Evolutionary conservation across 2,888 invertebrate genomes (phyloP).

Genomic region (Chloromyia formosa): DNA sequence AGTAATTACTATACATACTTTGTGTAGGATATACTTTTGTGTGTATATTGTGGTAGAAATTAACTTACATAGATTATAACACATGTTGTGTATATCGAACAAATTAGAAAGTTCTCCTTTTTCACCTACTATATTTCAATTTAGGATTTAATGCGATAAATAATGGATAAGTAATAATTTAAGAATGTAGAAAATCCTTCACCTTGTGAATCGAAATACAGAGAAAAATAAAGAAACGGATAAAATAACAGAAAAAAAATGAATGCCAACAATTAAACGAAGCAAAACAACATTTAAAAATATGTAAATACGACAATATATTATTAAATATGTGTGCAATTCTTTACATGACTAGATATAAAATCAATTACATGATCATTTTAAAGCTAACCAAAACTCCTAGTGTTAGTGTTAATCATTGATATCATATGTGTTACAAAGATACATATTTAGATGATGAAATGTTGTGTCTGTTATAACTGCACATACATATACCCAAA

Average conservation of each 20-base stretch:
- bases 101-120: not conserved
- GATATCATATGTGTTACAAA: too few species aligned
- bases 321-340: constrained; percentile 42
- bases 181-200: constrained; percentile 17
- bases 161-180: not conserved
- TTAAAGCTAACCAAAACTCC: constrained; percentile 28
- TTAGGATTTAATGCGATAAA: too few species aligned
- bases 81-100: not conserved
- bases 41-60: not conserved
- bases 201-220: constrained; percentile 3
- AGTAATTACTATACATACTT: not conserved
- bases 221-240: not conserved
- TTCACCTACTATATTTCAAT: not conserved
- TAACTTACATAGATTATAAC: not conserved
- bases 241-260: constrained; percentile 22
- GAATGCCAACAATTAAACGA: constrained; percentile 24
- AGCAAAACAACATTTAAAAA: constrained; percentile 32
- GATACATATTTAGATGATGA: too few species aligned
- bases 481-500: not conserved
- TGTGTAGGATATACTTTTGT: constrained; percentile 25
- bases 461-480: not conserved
- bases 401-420: not conserved
- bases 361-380: constrained; percentile 34
- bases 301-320: constrained; percentile 35
- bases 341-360: constrained; percentile 43